Evolutionary conservation across 2,113 vertebrate genomes (phyloP), one percentile per base, ranked within the genome.

Genomic region (Phrynosoma platyrhinos): DNA sequence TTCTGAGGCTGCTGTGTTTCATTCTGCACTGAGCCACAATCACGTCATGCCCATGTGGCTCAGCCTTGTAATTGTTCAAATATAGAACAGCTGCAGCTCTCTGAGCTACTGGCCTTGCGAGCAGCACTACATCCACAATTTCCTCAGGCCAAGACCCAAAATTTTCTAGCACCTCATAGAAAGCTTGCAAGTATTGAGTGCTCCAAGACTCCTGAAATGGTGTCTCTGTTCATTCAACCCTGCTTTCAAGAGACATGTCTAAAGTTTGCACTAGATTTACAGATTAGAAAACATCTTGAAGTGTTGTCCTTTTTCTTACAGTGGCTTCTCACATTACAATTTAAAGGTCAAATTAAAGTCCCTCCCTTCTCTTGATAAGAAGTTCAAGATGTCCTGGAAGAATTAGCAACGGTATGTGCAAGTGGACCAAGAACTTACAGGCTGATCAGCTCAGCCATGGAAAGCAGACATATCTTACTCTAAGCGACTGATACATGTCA

Each of bases 21-120:
- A 71, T 9, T 80, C 86, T 72, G 82, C 80, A 14, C 14, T 0
- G 42, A 87, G 62, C 84, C 86, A 79, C 86, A 3, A 13, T 77
- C 91, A 76, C 74, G 0, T 85, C 94, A 87, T 64, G 83, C 30
- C 93, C 0, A 53, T 1, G 42, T 53, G 80, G 71, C 8, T 93
- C 92, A 92, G 93, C 91, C 88, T 76, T 53, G 14, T 52, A 80
- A 13, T 66, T 52, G 25, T 12, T 71, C 91, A 90, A 87, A 91
- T 58, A 89, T 12, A 91, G 91, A 92, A 88, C 18, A n/a, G 74
- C 36, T 9, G 23, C 62, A 83, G 55, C 82, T 79, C 90, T 42
- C 52, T 13, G 77, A 2, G 53, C 87, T 83, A 42, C 2, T 84
- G 77, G 76, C 12, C 62, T 89, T 88, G 36, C 40, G 36, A 36